Conservation (phyloP, 2,113 vertebrate genomes). For the Piaya cayana region DNA sequence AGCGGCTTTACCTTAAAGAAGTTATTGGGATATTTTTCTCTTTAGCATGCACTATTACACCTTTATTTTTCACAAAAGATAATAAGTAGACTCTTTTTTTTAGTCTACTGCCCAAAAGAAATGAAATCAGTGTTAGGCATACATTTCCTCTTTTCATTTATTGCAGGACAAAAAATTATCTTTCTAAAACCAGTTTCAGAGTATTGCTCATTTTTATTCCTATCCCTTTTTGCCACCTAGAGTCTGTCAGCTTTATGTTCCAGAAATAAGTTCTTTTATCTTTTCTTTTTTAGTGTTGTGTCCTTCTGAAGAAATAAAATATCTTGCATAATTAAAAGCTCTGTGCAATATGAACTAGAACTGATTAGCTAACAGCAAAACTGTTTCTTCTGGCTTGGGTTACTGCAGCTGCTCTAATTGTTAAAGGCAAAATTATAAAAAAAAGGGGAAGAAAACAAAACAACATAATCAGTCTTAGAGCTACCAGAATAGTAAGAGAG, state of each 20-base stretch:
- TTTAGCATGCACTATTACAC: not conserved
- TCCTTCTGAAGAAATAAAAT: constrained; percentile 32
- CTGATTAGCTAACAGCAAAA: not conserved
- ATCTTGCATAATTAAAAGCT: constrained; percentile 23
- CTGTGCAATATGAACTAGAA: not conserved
- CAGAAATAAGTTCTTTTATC: constrained; percentile 5
- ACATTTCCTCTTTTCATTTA: not conserved
- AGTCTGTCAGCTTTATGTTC: not conserved
- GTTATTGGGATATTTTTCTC: not conserved
- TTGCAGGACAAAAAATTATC: not conserved
- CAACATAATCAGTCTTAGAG: not conserved
- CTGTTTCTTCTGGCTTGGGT: not conserved
- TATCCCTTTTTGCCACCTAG: not conserved
- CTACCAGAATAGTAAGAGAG: not conserved
- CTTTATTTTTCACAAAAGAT: not conserved
- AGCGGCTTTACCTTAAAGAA: not conserved
- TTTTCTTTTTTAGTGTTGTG: not conserved
- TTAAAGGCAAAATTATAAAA: constrained; percentile 15
- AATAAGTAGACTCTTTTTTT: not conserved
- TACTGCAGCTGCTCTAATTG: constrained; percentile 39
- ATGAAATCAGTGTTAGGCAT: not conserved
- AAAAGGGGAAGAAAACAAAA: not conserved
- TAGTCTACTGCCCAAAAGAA: not conserved
- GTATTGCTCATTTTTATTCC: not conserved
- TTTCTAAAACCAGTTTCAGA: not conserved